Conservation (phyloP, 2,888 invertebrate species). For the Nomada fucata region DNA sequence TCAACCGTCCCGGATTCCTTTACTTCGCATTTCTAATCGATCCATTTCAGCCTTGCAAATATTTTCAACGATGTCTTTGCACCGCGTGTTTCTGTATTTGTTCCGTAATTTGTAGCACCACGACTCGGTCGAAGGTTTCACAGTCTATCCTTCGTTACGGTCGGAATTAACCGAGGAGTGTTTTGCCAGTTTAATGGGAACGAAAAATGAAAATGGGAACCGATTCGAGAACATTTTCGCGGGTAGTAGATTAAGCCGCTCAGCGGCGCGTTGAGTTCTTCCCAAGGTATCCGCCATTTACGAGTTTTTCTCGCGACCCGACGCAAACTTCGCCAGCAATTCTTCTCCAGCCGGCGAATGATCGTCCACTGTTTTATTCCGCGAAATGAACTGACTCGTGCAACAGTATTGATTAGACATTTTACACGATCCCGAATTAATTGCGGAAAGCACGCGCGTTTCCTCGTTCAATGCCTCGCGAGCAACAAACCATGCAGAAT, state of each 20-base stretch:
- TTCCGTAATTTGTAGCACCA: not conserved
- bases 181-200: not conserved
- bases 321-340: not conserved
- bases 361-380: not conserved
- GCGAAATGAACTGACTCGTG: not conserved
- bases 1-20: not conserved
- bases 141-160: not conserved
- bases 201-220: not conserved
- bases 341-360: not conserved
- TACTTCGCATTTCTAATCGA: too few species aligned
- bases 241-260: not conserved
- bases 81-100: not conserved
- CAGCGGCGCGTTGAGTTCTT: not conserved
- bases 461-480: not conserved
- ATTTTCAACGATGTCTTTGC: too few species aligned
- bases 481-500: not conserved
- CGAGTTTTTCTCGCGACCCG: constrained; percentile 2
- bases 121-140: not conserved
- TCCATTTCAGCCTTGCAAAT: too few species aligned
- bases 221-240: not conserved
- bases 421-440: not conserved
- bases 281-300: not conserved
- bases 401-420: not conserved
- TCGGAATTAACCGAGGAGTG: not conserved
- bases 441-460: not conserved